These are phyloP conservation scores for Melitaea cinxia DNA, from an alignment of 1,140 invertebrate species.

Conservation along the genomic window DNA sequence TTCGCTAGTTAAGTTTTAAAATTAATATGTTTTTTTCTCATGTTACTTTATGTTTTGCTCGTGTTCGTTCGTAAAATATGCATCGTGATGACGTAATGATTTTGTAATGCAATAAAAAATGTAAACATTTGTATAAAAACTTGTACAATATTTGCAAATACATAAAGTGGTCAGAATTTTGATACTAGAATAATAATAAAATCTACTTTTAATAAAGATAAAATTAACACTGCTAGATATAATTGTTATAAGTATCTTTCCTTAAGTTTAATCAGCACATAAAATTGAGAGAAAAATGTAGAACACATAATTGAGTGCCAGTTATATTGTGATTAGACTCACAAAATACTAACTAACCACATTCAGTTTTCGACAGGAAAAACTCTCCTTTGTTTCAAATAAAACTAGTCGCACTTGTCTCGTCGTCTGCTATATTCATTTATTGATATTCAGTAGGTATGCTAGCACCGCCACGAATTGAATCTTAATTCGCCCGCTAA, in stretches of 20 bases:
- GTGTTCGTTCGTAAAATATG: neutral
- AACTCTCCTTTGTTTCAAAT: constrained; percentile 56
- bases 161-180: no score
- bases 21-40: constrained; percentile 21
- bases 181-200: no score
- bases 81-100: neutral
- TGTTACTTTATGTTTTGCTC: neutral
- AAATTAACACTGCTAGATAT: no score
- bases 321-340: no score
- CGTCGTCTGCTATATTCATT: constrained; percentile 45
- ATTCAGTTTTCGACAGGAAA: constrained; percentile 41
- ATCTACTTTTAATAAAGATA: no score
- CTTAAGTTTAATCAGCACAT: no score
- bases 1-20: constrained; percentile 35
- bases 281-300: no score
- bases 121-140: no score
- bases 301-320: no score
- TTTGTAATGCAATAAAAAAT: neutral
- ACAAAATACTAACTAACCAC: neutral
- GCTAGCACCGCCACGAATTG: constrained; percentile 42
- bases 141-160: no score
- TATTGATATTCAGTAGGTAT: constrained; percentile 61
- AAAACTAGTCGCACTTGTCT: constrained; percentile 24
- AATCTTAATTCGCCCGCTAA: constrained; percentile 52
- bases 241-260: no score